A percentile compares a stretch with the other conserved stretches of the same genome.
phyloP scores from a whole-genome alignment of 2,797 vertebrate species.

The Dermochelys coriacea region DNA sequence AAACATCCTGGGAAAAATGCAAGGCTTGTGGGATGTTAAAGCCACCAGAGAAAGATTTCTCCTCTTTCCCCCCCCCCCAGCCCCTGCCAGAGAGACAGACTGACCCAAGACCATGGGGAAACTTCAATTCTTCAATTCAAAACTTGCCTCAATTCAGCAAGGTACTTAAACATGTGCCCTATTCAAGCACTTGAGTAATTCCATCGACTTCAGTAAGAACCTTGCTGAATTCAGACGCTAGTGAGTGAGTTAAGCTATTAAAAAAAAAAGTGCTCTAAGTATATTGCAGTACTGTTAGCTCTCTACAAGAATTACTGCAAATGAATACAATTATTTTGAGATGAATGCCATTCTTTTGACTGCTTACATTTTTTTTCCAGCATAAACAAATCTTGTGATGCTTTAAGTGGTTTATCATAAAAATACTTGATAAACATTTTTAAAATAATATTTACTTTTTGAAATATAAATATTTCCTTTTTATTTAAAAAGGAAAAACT shows the following conservation, averaged over 20 bases:
- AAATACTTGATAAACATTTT: neutral
- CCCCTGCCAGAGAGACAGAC: neutral
- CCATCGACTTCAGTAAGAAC: neutral
- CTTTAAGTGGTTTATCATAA: neutral
- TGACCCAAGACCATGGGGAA: neutral
- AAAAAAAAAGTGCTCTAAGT: neutral
- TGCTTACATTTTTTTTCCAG: neutral
- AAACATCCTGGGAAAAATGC: neutral
- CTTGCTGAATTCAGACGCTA: neutral
- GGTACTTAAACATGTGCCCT: neutral
- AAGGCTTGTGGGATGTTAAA: neutral
- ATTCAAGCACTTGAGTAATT: neutral
- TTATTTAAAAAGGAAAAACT: neutral
- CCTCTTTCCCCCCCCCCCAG: neutral
- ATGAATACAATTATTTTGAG: neutral
- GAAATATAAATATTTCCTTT: constrained; percentile 17
- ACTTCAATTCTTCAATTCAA: too few species aligned
- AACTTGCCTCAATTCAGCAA: neutral
- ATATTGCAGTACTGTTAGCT: rapidly evolving
- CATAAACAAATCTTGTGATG: neutral
- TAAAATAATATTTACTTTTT: neutral
- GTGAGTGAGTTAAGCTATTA: neutral
- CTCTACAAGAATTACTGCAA: neutral
- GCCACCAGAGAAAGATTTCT: rapidly evolving
- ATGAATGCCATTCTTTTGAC: neutral